Base-by-base conservation (phyloP, 2,797 vertebrate species). In the Clarias fuscus region DNA sequence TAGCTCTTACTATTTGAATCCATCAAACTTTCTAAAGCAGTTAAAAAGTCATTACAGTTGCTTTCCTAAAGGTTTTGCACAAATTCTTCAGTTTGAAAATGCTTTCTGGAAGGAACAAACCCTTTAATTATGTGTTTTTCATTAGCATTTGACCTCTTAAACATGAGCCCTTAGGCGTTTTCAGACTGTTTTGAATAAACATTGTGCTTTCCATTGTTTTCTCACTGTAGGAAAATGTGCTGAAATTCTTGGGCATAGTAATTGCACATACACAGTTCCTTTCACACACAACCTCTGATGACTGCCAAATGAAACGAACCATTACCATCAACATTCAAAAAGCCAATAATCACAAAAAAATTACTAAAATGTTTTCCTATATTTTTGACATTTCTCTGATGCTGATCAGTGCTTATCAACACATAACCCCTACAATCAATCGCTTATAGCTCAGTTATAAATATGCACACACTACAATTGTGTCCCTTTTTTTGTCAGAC, bases 201-300 rank as follows among this genome's bases (percentile, higher is more conserved):
- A 56, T 18, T 59, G 30, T 40, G 20, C n/a, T 81, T 80, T 65
- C 7, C 78, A 81, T 81, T 61, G 4, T 78, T 78, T 27, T 75
- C 72, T n/a, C 43, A 53, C 27, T 33, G 14, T 18, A 20, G 11
- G 20, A 7, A 56, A 76, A 76, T 53, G 24, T 27, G 24, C 43
- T 75, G 72, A 75, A 53, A 15, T 27, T 53, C 15, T 30, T 53
- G 48, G n/a, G 24, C 13, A 53, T 53, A 7, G n/a, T 17, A 27
- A 56, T 13, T 80, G 22, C 22, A 65, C 43, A 80, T 58, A 77
- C 8, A 40, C 20, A 43, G 17, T n/a, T 43, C 22, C 20, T 62
- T 62, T 40, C 59, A 30, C 33, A 4, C 10, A 61, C 20, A 61
- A 61, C 27, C 56, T 22, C 43, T 27, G n/a, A 73, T 24, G 43